phyloP scores from a whole-genome alignment of 1,140 invertebrate species.

The Bombus superbus region DNA sequence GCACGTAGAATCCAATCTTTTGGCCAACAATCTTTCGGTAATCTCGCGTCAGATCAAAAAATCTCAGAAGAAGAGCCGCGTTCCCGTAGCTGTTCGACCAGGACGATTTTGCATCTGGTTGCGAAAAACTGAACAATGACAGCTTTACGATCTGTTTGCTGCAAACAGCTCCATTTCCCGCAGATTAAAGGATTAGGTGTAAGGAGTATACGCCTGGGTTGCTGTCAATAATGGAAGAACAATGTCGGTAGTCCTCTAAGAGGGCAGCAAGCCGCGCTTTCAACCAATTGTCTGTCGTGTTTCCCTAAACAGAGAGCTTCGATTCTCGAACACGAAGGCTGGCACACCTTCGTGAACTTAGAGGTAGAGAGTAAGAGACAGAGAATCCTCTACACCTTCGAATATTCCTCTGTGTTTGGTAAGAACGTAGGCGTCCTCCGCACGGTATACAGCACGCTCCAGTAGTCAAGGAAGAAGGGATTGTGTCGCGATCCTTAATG shows the following conservation, averaged over 20 bases:
- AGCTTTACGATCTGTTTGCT: constrained; percentile 72
- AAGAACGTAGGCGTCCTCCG: neutral
- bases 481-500: constrained; percentile 72
- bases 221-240: constrained; percentile 78
- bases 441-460: constrained; percentile 56
- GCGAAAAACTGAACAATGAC: constrained; percentile 68
- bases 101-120: constrained; percentile 60
- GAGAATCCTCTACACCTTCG: constrained; percentile 18
- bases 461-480: constrained; percentile 70
- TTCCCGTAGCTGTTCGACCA: neutral
- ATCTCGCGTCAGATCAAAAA: neutral
- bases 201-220: constrained; percentile 75
- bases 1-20: too few relatives aligned
- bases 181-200: constrained; percentile 80
- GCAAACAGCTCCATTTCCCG: constrained; percentile 78
- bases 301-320: constrained; percentile 70
- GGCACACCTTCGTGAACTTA: too few relatives aligned
- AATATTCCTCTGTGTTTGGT: neutral
- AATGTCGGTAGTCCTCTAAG: constrained; percentile 63
- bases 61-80: neutral
- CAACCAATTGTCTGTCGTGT: constrained; percentile 64
- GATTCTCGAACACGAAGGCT: neutral
- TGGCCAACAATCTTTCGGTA: neutral
- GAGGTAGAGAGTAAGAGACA: constrained; percentile 37
- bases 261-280: constrained; percentile 15